Base-by-base conservation (phyloP, 2,888 invertebrate genomes). In the Macropis europaea region DNA sequence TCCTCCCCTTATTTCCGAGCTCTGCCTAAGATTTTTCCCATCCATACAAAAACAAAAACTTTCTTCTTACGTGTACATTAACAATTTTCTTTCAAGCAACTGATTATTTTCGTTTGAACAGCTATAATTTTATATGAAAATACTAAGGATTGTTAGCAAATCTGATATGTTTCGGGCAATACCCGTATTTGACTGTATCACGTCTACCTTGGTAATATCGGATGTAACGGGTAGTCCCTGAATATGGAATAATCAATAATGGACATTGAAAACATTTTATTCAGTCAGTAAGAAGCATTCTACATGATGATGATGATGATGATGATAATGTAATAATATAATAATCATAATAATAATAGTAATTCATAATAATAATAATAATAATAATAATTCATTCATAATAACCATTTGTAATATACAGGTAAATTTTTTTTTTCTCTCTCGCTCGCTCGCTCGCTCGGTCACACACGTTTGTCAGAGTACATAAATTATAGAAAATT, bases 201-300 rank as follows among this genome's bases (percentile, higher is more conserved):
- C n/a, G n/a, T n/a, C n/a, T n/a, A n/a, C n/a, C n/a, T n/a, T n/a
- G n/a, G n/a, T n/a, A n/a, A n/a, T n/a, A n/a, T n/a, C n/a, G n/a
- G n/a, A n/a, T n/a, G n/a, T n/a, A n/a, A n/a, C n/a, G n/a, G n/a
- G n/a, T n/a, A n/a, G n/a, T 38, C 48, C 17, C 11, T 42, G 24
- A 32, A 42, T 50, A 11, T 32, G 3, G 1, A n/a, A 36, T 26
- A 53, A 59, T 28, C 34, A 38, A 48, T 43, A 30, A 26, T 61
- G 76, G 88, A 89, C 89, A 89, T 89, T 89, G 84, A 88, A 89
- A 89, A 89, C 89, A 88, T 89, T 89, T 89, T 89, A 89, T 89
- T 89, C 89, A 88, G 88, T 89, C 89, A 87, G 87, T 89, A 89
- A 89, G 88, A 89, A 88, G 89, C 87, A 85, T 87, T 88, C 88